Conservation (phyloP, 2,888 invertebrate species). For the Dioctria rufipes region DNA sequence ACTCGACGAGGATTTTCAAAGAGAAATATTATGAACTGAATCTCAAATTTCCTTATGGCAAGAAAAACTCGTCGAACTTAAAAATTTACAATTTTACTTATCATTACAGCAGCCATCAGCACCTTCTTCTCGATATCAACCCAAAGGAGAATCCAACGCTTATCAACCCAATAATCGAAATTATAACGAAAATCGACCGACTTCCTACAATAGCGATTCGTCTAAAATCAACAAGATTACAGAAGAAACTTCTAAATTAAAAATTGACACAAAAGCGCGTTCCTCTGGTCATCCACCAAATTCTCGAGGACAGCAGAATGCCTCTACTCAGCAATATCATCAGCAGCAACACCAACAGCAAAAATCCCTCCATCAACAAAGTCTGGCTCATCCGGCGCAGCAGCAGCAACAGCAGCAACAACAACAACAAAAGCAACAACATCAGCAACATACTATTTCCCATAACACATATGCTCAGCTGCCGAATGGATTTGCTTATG, state of each 20-base stretch:
- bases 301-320: constrained; percentile 58
- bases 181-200: constrained; percentile 61
- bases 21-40: too few relatives aligned
- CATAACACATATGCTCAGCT: constrained; percentile 61
- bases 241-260: constrained; percentile 65
- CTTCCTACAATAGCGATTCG: constrained; percentile 49
- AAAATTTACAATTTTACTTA: too few relatives aligned
- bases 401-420: constrained; percentile 60
- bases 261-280: constrained; percentile 62
- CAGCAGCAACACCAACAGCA: constrained; percentile 60
- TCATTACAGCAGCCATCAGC: neutral
- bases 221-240: constrained; percentile 62
- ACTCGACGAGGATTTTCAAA: too few relatives aligned
- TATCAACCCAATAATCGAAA: constrained; percentile 56
- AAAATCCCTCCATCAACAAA: constrained; percentile 63
- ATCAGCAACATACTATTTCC: constrained; percentile 50
- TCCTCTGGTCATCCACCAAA: constrained; percentile 55
- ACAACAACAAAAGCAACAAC: constrained; percentile 39
- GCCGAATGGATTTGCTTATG: constrained; percentile 68
- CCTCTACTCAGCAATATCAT: constrained; percentile 63
- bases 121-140: constrained; percentile 26
- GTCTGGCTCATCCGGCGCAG: constrained; percentile 57
- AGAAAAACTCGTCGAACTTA: too few relatives aligned
- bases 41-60: too few relatives aligned
- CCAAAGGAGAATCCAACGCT: constrained; percentile 57